Percentiles rank a stretch among this genome's conserved stretches.
Conservation (phyloP, 1,140 invertebrate species). For the Drosophila albomicans region DNA sequence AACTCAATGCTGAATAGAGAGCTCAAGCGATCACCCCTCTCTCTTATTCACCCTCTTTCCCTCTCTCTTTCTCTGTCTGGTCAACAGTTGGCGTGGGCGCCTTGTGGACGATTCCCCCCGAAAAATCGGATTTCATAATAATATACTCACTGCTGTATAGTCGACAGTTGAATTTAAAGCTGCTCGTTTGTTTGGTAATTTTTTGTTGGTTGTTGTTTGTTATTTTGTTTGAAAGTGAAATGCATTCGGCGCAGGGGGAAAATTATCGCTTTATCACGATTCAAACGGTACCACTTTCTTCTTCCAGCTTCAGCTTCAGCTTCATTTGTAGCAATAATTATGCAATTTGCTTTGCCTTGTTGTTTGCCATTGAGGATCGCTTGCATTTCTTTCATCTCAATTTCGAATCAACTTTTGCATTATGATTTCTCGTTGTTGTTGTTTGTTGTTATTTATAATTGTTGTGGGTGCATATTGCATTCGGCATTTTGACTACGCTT, state of each 20-base stretch:
- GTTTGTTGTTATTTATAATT: conserved; percentile 42
- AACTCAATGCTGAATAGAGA: conserved; percentile 15
- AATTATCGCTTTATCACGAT: conserved; percentile 83
- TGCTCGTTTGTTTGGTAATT: conserved; percentile 40
- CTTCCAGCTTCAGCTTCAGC: conserved; percentile 40
- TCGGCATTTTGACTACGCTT: conserved; percentile 40
- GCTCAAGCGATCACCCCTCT: conserved; percentile 8
- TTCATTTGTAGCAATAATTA: conserved; percentile 82
- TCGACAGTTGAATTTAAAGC: conserved; percentile 37
- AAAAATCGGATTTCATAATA: conserved; percentile 48
- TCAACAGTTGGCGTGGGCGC: conserved; percentile 63
- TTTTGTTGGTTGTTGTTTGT: conserved; percentile 58
- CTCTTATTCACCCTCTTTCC: background rate
- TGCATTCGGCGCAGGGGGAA: conserved; percentile 64
- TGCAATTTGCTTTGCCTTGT: conserved; percentile 71
- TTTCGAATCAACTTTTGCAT: conserved; percentile 27
- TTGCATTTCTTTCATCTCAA: conserved; percentile 24
- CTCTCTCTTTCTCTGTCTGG: background rate
- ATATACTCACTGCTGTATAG: conserved; percentile 16
- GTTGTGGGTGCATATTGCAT: conserved; percentile 56
- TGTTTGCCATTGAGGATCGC: conserved; percentile 57
- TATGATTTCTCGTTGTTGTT: conserved; percentile 40
- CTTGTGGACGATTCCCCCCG: conserved; percentile 31
- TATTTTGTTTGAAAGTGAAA: conserved; percentile 76
- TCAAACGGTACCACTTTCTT: conserved; percentile 82